Percentiles rank a stretch among this genome's conserved stretches.
phyloP scores from a whole-genome alignment of 2,113 vertebrate species.

The Oreochromis aureus region DNA sequence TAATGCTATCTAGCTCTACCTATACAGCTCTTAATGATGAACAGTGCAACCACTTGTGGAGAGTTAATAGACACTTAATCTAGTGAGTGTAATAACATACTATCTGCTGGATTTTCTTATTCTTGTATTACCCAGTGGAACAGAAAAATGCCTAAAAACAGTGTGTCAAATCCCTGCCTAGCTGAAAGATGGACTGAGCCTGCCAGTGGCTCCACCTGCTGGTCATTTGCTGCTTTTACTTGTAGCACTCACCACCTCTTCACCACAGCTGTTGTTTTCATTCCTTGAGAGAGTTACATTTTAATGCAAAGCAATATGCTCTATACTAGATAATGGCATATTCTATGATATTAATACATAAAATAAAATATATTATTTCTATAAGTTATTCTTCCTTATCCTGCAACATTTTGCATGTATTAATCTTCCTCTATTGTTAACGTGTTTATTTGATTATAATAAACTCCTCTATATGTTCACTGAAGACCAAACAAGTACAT shows the following conservation, averaged over 20 bases:
- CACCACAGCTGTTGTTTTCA: background rate
- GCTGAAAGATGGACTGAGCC: background rate
- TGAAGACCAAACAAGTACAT: background rate
- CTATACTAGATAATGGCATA: background rate
- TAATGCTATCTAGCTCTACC: background rate
- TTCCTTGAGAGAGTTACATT: background rate
- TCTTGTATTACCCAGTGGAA: background rate
- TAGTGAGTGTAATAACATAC: background rate
- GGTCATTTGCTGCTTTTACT: background rate
- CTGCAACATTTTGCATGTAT: background rate
- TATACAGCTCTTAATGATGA: background rate
- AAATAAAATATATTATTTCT: background rate
- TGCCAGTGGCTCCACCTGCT: background rate
- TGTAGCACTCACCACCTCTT: background rate
- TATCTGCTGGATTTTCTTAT: background rate
- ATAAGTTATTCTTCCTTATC: background rate
- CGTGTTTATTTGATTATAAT: accelerated
- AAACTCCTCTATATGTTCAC: background rate
- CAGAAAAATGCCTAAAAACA: background rate
- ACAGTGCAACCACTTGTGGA: background rate
- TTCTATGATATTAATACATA: background rate
- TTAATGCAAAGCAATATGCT: background rate
- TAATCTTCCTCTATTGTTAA: background rate
- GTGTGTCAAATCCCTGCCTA: background rate
- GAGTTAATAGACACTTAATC: background rate